phyloP scores from a whole-genome alignment of 2,797 vertebrate genomes.

The Girardinus metallicus region DNA sequence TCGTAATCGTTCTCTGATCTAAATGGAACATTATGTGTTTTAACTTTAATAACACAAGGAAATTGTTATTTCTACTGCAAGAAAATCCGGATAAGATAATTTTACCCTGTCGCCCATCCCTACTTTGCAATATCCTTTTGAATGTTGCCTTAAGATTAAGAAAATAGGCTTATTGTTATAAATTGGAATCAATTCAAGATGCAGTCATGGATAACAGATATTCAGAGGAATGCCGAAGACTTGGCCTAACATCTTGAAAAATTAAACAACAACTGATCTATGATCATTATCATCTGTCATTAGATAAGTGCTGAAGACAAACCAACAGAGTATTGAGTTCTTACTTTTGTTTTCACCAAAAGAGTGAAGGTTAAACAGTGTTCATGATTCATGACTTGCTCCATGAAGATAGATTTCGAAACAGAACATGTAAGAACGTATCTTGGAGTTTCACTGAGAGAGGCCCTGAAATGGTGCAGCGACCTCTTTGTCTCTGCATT shows the following conservation, averaged over 20 bases:
- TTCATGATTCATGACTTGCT: slow-evolving; percentile 28
- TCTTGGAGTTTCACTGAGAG: slow-evolving; percentile 1
- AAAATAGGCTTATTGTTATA: background rate
- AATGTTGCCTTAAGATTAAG: background rate
- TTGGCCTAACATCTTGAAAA: background rate
- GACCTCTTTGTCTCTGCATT: background rate
- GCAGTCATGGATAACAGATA: background rate
- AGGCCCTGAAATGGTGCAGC: background rate
- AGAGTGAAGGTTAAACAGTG: background rate
- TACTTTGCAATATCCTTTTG: background rate
- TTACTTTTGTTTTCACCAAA: background rate
- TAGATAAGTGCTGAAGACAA: background rate
- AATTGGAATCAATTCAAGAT: background rate
- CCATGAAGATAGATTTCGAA: background rate
- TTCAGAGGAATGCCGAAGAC: background rate
- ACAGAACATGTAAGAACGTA: slow-evolving; percentile 1
- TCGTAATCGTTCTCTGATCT: background rate
- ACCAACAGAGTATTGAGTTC: background rate
- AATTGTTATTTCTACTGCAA: background rate
- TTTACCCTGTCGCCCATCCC: background rate
- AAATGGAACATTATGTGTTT: background rate
- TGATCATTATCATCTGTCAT: background rate
- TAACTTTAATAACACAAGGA: background rate
- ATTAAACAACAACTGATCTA: background rate
- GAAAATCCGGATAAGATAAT: background rate